Percentiles rank a stretch among this genome's conserved stretches.
Evolutionary conservation across 1,140 invertebrate genomes (phyloP).

Genomic region (Heliconius hewitsoni): DNA sequence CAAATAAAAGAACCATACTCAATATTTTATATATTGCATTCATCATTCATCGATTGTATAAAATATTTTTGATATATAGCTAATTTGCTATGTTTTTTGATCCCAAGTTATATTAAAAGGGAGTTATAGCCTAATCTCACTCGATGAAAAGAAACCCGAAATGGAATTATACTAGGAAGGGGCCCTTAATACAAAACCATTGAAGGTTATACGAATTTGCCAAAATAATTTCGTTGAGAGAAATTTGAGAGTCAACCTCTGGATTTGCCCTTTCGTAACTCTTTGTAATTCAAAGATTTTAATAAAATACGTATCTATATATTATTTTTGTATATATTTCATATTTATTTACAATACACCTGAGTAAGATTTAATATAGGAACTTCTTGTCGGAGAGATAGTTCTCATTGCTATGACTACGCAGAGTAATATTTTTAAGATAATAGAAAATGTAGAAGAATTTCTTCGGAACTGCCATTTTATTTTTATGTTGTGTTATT

Average conservation of each 20-base stretch:
- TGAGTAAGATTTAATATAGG: background rate
- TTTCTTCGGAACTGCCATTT: too few species aligned
- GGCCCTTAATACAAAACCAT: constrained; percentile 24
- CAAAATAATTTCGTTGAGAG: constrained; percentile 18
- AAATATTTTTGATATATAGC: background rate
- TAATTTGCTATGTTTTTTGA: constrained; percentile 5
- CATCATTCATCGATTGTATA: too few species aligned
- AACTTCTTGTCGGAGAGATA: background rate
- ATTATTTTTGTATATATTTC: background rate
- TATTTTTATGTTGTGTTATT: too few species aligned
- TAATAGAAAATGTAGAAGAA: background rate
- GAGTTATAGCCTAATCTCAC: constrained; percentile 20
- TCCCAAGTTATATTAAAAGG: constrained; percentile 17
- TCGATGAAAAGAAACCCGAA: constrained; percentile 26
- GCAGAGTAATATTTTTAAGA: background rate
- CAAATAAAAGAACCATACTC: too few species aligned
- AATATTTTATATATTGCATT: too few species aligned
- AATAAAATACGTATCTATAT: constrained; percentile 4
- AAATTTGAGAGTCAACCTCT: constrained; percentile 6
- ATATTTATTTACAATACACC: background rate
- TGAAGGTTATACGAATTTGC: constrained; percentile 17
- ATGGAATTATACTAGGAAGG: constrained; percentile 16
- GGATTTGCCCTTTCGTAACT: constrained; percentile 1
- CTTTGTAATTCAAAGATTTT: constrained; percentile 5
- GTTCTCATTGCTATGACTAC: background rate